Percentiles rank a stretch among this genome's conserved stretches.
These are phyloP conservation scores for Dolichomitus sp. DNA, from an alignment of 2,888 invertebrate species.

Conservation along the genomic window DNA sequence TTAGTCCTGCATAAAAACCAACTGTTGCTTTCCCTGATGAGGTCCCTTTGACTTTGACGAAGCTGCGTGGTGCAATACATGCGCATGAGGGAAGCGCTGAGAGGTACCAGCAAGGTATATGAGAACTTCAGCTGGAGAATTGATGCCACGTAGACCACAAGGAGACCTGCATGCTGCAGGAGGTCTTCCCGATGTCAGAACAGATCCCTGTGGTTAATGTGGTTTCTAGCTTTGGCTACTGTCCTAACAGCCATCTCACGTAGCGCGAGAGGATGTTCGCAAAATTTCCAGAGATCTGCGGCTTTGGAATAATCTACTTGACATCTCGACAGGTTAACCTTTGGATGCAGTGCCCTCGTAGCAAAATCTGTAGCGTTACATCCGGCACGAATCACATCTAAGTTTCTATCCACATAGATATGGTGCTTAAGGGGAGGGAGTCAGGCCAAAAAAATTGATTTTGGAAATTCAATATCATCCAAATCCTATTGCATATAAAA, in stretches of 20 bases:
- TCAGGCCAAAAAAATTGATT: too few species aligned
- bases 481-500: too few species aligned
- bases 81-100: background rate
- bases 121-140: slow-evolving; percentile 36
- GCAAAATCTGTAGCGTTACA: too few species aligned
- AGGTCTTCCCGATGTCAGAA: slow-evolving; percentile 53
- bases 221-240: slow-evolving; percentile 40
- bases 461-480: too few species aligned
- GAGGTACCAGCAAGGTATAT: slow-evolving; percentile 19
- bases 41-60: slow-evolving; percentile 17
- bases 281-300: slow-evolving; percentile 29
- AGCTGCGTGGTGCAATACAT: background rate
- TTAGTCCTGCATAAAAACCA: slow-evolving; percentile 81
- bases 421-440: too few species aligned
- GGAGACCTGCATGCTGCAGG: slow-evolving; percentile 23
- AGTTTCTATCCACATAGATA: too few species aligned
- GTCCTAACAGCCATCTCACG: slow-evolving; percentile 37
- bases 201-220: slow-evolving; percentile 56
- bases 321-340: slow-evolving; percentile 5
- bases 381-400: too few species aligned
- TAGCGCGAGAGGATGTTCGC: slow-evolving; percentile 3
- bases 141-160: slow-evolving; percentile 29
- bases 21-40: slow-evolving; percentile 76
- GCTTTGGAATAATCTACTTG: slow-evolving; percentile 19
- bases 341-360: too few species aligned